Conservation (phyloP, 1,140 invertebrate genomes). For the Heterodera schachtii region DNA sequence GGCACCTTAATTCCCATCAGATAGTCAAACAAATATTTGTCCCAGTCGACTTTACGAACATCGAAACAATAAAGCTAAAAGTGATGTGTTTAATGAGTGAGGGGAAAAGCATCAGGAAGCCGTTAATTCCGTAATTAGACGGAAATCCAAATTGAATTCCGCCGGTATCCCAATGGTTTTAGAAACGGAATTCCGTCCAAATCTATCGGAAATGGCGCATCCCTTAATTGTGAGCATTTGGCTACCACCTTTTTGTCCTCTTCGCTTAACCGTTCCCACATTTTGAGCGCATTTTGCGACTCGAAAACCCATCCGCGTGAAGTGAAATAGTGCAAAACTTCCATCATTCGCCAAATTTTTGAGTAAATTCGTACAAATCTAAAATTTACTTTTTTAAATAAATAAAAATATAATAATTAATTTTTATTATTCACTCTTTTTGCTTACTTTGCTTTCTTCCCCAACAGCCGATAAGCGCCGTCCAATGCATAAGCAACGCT, state of each 20-base stretch:
- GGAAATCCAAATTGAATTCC: too few relatives aligned
- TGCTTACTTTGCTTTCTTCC: slow-evolving; percentile 56
- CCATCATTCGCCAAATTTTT: slow-evolving; percentile 64
- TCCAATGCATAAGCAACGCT: slow-evolving; percentile 56
- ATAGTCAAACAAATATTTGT: slow-evolving; percentile 63
- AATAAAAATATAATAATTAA: background rate
- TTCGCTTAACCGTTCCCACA: slow-evolving; percentile 52
- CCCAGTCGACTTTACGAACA: slow-evolving; percentile 61
- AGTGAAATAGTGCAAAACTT: slow-evolving; percentile 63
- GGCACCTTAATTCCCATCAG: slow-evolving; percentile 60
- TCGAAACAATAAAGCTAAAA: slow-evolving; percentile 64
- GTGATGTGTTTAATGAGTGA: background rate
- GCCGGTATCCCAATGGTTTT: too few relatives aligned
- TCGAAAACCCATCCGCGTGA: slow-evolving; percentile 61
- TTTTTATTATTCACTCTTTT: slow-evolving; percentile 1
- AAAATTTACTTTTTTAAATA: slow-evolving; percentile 26
- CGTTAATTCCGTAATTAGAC: too few relatives aligned
- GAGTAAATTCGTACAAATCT: slow-evolving; percentile 59
- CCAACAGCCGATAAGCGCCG: slow-evolving; percentile 29
- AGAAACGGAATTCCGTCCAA: too few relatives aligned
- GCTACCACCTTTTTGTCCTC: slow-evolving; percentile 56
- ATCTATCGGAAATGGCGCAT: too few relatives aligned
- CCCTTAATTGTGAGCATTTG: too few relatives aligned
- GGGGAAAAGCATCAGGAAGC: too few relatives aligned
- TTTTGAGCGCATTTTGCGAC: slow-evolving; percentile 47